These are phyloP conservation scores for Oostethus manadensis DNA, from an alignment of 2,113 vertebrate species.

Conservation along the genomic window DNA sequence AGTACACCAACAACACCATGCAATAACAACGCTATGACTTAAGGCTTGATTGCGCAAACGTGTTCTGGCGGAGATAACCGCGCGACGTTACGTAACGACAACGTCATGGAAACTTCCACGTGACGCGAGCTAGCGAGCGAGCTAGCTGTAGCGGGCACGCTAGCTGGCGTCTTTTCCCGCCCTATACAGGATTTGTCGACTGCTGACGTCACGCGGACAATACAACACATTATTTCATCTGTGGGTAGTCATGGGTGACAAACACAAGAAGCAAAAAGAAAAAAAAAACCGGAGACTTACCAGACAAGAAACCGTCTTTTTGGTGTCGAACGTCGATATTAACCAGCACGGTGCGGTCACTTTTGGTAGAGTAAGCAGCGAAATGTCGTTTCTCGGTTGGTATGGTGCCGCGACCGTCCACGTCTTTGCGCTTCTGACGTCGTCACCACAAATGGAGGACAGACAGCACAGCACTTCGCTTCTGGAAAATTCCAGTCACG, in stretches of 20 bases:
- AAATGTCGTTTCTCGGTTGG: not conserved
- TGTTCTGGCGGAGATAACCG: not conserved
- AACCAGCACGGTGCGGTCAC: not conserved
- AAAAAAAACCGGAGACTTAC: not conserved
- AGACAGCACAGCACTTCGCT: fast-evolving
- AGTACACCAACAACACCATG: too few relatives aligned
- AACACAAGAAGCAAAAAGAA: too few relatives aligned
- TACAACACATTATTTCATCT: too few relatives aligned
- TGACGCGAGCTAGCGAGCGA: constrained; percentile 11
- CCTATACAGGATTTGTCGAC: too few relatives aligned
- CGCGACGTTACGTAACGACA: not conserved
- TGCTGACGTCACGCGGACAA: too few relatives aligned
- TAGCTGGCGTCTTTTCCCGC: not conserved
- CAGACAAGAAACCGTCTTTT: not conserved
- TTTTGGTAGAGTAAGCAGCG: not conserved
- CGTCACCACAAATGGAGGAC: not conserved
- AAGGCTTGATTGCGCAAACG: constrained; percentile 11
- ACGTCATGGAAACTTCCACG: constrained; percentile 38
- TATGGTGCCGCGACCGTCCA: fast-evolving
- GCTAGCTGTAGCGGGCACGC: too few relatives aligned
- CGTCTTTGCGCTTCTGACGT: fast-evolving
- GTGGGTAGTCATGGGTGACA: not conserved
- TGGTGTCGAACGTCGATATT: not conserved
- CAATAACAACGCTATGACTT: not conserved
- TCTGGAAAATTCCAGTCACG: constrained; percentile 44